phyloP scores from a whole-genome alignment of 2,797 vertebrate species.

The Enteromius trimaculatus region DNA sequence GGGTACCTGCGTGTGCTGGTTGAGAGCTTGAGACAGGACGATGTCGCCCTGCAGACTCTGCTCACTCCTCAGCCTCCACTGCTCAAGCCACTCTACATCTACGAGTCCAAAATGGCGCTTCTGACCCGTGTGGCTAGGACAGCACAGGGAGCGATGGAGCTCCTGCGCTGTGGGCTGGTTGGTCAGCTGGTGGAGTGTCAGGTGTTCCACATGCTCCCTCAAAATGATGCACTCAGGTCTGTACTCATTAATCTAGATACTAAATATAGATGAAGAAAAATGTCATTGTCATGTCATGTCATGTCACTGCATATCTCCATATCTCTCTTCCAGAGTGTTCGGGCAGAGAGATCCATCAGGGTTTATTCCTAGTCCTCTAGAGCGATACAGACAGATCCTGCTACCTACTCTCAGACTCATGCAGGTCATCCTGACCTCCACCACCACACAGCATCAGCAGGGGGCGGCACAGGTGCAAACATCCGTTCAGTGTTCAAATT shows the following conservation, averaged over 20 bases:
- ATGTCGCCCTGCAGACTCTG: slow-evolving; percentile 86
- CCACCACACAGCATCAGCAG: slow-evolving; percentile 91
- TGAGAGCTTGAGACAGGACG: slow-evolving; percentile 92
- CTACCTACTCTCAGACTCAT: slow-evolving; percentile 90
- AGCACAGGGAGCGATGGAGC: slow-evolving; percentile 88
- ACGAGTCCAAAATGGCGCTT: slow-evolving; percentile 98
- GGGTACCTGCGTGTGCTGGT: slow-evolving; percentile 95
- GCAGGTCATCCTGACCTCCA: slow-evolving; percentile 95
- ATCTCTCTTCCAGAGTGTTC: slow-evolving; percentile 78
- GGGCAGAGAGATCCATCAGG: slow-evolving; percentile 87
- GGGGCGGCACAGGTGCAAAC: slow-evolving; percentile 89
- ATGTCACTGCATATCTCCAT: no score
- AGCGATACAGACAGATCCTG: slow-evolving; percentile 93
- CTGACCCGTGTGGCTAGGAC: slow-evolving; percentile 94
- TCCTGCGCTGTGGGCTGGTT: slow-evolving; percentile 92
- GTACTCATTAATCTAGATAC: not conserved
- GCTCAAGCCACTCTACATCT: slow-evolving; percentile 95
- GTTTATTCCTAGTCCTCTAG: slow-evolving; percentile 92
- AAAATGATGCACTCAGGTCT: slow-evolving; percentile 90
- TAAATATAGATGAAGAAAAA: not conserved
- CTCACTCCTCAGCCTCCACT: slow-evolving; percentile 92
- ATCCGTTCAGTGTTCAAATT: no score
- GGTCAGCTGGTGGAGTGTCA: slow-evolving; percentile 92
- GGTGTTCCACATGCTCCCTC: slow-evolving; percentile 95
- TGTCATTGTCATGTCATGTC: not conserved